Conservation (phyloP, 1,140 invertebrate genomes). For the Marisa cornuarietis region DNA sequence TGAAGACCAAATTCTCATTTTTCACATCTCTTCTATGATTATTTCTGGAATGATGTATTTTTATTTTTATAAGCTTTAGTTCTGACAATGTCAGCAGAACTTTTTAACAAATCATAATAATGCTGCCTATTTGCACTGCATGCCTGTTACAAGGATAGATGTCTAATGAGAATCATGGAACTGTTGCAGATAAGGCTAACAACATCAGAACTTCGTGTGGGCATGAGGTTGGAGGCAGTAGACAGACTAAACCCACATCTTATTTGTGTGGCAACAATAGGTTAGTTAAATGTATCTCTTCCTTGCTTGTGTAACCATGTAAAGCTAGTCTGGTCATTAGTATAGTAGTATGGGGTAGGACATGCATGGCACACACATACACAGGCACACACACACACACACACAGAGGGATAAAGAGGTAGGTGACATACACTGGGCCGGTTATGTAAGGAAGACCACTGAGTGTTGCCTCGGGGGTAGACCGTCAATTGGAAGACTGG, state of each 20-base stretch:
- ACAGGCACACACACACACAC: no score
- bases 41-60: background rate
- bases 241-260: slow-evolving; percentile 39
- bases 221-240: slow-evolving; percentile 44
- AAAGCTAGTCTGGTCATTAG: no score
- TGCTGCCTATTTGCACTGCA: background rate
- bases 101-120: background rate
- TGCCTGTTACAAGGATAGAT: background rate
- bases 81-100: background rate
- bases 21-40: background rate
- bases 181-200: background rate
- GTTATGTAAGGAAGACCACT: no score
- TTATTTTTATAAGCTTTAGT: background rate
- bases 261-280: slow-evolving; percentile 41
- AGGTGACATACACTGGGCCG: no score
- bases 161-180: background rate
- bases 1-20: background rate
- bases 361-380: no score
- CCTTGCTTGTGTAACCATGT: background rate
- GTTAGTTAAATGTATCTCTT: slow-evolving; percentile 20
- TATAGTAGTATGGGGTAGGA: no score
- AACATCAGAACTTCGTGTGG: slow-evolving; percentile 18
- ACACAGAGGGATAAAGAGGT: no score
- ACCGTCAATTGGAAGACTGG: no score
- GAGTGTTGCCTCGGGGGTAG: no score